Base-by-base conservation (phyloP, 2,113 vertebrate species). In the Macroglossus sobrinus region DNA sequence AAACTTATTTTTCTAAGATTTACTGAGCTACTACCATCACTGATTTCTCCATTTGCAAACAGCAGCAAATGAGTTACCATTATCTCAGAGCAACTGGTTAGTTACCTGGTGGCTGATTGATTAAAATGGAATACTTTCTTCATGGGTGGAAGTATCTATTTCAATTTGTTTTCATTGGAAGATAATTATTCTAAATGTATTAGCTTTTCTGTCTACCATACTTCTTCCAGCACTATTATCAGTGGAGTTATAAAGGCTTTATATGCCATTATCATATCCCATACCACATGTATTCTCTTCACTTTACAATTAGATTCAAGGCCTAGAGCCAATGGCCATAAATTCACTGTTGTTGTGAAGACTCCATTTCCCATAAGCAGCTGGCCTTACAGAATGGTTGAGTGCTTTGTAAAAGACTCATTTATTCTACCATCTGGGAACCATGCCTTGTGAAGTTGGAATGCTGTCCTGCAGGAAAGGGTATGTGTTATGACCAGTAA, bases 291-390 rank as follows among this genome's bases (percentile, higher is more conserved):
- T 57, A 28, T 92, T 93, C 61, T 93, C 11, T 50, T 50, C 15
- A n/a, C 50, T 84, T n/a, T 68, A 40, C 13, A 76, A 35, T 64
- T 53, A 75, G 92, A 88, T 16, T 50, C 50, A 50, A 50, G 15
- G 50, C 15, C 50, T 75, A 53, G 45, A 95, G 59, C 13, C 26
- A 43, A 69, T 68, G 50, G 14, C 61, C 2, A 33, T 74, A 66
- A 90, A 94, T 86, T 87, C 30, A n/a, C 59, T 64, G 1, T 69
- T 88, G 35, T 66, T 63, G 22, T 22, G 63, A 95, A 90, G 68
- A 75, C 82, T 90, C 79, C 69, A 87, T 92, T 94, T 96, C 88
- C 78, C 75, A 64, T 13, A 35, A 96, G 79, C 79, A 90, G 50
- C 87, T 90, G 74, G 57, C n/a, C 43, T 93, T 69, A 33, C 9